These are phyloP conservation scores for Pantherophis guttatus DNA, from an alignment of 2,113 vertebrate genomes.

Conservation along the genomic window DNA sequence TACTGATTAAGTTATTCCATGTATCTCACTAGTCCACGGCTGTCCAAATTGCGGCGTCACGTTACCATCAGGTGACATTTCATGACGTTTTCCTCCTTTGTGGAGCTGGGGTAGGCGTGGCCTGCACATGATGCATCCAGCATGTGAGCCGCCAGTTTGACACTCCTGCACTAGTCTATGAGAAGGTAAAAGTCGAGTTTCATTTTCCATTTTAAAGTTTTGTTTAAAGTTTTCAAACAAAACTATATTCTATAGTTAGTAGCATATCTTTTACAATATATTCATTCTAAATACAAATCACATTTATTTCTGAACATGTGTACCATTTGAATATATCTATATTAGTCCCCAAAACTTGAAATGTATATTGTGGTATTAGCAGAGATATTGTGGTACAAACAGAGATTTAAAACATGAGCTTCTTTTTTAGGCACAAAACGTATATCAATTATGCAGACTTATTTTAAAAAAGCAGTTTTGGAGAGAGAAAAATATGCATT, in stretches of 20 bases:
- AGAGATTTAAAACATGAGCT: conserved; percentile 8
- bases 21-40: background rate
- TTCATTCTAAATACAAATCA: conserved; percentile 23
- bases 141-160: too few species aligned
- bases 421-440: background rate
- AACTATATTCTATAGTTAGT: background rate
- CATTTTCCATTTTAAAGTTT: background rate
- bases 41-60: too few species aligned
- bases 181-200: background rate
- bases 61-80: too few species aligned
- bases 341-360: conserved; percentile 20
- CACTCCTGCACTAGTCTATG: background rate
- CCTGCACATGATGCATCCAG: too few species aligned
- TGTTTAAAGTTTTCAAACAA: conserved; percentile 19
- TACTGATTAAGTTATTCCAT: background rate
- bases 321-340: background rate
- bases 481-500: conserved; percentile 6
- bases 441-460: background rate
- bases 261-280: background rate
- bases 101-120: too few species aligned
- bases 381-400: conserved; percentile 23
- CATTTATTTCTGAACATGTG: background rate
- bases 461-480: conserved; percentile 15
- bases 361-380: conserved; percentile 5
- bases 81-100: too few species aligned